Evolutionary conservation across 2,113 vertebrate genomes (phyloP).

Genomic region (Pavo muticus): DNA sequence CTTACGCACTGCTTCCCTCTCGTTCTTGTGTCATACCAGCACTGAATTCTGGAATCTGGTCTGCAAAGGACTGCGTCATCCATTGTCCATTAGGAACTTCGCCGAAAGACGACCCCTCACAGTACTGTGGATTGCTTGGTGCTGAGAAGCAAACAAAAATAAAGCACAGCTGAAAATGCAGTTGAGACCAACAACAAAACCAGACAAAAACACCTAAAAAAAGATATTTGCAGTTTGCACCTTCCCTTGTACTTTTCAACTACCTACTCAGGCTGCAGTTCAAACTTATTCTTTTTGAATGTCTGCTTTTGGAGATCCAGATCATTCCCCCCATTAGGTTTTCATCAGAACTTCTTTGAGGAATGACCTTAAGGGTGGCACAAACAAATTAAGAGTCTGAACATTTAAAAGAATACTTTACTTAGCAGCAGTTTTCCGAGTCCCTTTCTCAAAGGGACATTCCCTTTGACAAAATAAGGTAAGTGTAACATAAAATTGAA

Average conservation of each 20-base stretch:
- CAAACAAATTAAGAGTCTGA: neutral
- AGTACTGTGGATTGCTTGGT: constrained; percentile 61
- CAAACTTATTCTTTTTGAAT: neutral
- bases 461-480: neutral
- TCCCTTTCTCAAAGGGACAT: neutral
- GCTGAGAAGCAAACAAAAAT: constrained; percentile 33
- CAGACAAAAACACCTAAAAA: neutral
- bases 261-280: neutral
- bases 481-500: neutral
- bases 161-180: neutral
- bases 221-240: neutral
- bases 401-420: neutral
- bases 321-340: neutral
- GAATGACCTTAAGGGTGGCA: neutral
- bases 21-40: constrained; percentile 26
- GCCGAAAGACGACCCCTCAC: constrained; percentile 43
- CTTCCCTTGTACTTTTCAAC: neutral
- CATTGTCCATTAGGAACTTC: constrained; percentile 87
- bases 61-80: constrained; percentile 87
- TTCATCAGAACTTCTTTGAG: neutral
- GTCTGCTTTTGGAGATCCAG: neutral
- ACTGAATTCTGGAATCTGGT: constrained; percentile 82
- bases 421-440: neutral
- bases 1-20: constrained; percentile 57
- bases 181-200: fast-evolving